These are phyloP conservation scores for Mungos mungo DNA, from an alignment of 2,113 vertebrate genomes.

Conservation along the genomic window DNA sequence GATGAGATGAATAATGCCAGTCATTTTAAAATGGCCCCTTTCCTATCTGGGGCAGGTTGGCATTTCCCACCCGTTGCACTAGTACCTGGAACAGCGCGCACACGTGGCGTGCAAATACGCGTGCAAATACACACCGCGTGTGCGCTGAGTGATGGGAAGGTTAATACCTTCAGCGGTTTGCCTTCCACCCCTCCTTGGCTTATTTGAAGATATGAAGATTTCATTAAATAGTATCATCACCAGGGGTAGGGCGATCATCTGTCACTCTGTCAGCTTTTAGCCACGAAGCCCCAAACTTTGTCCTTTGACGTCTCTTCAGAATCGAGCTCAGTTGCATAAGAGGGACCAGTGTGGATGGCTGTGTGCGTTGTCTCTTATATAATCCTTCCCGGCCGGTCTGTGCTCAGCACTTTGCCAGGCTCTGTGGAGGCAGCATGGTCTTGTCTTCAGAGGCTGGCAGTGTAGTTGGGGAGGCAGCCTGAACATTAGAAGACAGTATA, in stretches of 20 bases:
- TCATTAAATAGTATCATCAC: not conserved
- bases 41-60: not conserved
- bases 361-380: not conserved
- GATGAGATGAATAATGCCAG: not conserved
- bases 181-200: not conserved
- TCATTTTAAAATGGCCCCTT: not conserved
- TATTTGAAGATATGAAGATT: not conserved
- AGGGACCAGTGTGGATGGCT: not conserved
- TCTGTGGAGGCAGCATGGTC: not conserved
- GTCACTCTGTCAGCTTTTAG: not conserved
- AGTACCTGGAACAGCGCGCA: not conserved
- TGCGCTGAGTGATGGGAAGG: not conserved
- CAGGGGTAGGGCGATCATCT: not conserved
- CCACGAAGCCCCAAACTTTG: not conserved
- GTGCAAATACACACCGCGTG: accelerated
- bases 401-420: not conserved
- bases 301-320: not conserved
- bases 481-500: not conserved
- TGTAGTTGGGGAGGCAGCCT: constrained; percentile 17
- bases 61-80: accelerated
- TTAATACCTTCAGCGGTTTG: not conserved
- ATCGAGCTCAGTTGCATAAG: not conserved
- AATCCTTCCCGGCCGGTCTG: not conserved
- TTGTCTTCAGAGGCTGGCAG: not conserved
- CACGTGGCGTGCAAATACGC: not conserved